Percentiles rank a stretch among this genome's conserved stretches.
phyloP scores from a whole-genome alignment of 1,140 invertebrate species.

The Papilio helenus region DNA sequence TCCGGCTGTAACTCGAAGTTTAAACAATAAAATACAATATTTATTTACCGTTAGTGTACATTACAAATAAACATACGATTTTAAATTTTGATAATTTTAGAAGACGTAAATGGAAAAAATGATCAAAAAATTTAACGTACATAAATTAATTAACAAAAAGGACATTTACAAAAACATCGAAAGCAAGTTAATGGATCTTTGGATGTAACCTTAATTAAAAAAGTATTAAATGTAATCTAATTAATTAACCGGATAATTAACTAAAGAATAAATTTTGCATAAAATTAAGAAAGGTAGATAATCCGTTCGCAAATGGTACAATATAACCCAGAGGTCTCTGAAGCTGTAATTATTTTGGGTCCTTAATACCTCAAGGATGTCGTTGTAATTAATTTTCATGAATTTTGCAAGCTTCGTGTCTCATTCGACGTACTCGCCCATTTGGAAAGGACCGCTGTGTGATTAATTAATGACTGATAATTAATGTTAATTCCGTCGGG shows the following conservation, averaged over 20 bases:
- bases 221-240: slow-evolving; percentile 2
- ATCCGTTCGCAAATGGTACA: slow-evolving; percentile 15
- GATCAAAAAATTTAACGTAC: not conserved
- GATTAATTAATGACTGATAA: slow-evolving; percentile 19
- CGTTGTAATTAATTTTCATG: slow-evolving; percentile 5
- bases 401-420: not conserved
- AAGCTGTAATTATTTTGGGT: not conserved
- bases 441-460: slow-evolving; percentile 7
- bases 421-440: not conserved
- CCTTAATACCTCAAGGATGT: slow-evolving; percentile 9
- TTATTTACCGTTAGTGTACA: not conserved
- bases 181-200: not conserved
- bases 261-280: not conserved
- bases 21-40: not conserved
- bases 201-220: not conserved
- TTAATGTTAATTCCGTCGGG: not conserved
- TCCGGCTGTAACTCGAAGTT: not conserved
- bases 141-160: not conserved
- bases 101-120: too few relatives aligned
- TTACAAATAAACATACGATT: not conserved
- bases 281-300: slow-evolving; percentile 22
- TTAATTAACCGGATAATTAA: slow-evolving; percentile 9
- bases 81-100: too few relatives aligned
- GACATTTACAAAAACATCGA: not conserved
- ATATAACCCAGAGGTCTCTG: not conserved